Base-by-base conservation (phyloP, 2,797 vertebrate species). In the Acrossocheilus fasciatus region DNA sequence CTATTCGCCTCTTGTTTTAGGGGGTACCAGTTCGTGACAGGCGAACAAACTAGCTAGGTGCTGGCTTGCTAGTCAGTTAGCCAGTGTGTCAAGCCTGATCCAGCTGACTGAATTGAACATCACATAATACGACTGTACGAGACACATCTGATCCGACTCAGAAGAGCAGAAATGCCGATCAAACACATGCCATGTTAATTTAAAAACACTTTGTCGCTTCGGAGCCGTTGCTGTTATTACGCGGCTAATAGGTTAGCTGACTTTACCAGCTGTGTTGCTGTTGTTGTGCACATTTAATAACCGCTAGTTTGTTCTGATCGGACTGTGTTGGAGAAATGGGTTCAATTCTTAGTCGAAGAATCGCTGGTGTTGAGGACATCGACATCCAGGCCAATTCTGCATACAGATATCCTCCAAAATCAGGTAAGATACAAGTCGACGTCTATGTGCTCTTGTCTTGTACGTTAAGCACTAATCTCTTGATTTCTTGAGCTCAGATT, bases 351-450 rank as follows among this genome's bases (percentile, higher is more conserved):
- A 98, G 98, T 88, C 96, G 98, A 89, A 96, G 98, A 88, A 99
- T 98, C 91, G 98, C 97, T 89, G 98, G 98, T 54, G 98, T 99
- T 80, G 98, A 99, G 93, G 98, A 99, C 90, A 98, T 99, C 89
- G 98, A 99, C 89, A 99, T 99, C 91, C 98, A 99, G 94, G 98
- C 98, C 6, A 99, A 99, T 90, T 99, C 98, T 79, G 98, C 98
- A 66, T 99, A 99, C 90, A 96, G 98, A 91, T 99, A 98, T 87
- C 98, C 98, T 5, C 98, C 98, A 0, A 99, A 99, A 95, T 98
- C 98, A 50, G 98, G 98, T 99, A 92, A 95, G 96, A 77, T 15
- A 4, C 4, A 81, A 81, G 41, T 5, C n/a, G 62, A 11, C 10
- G 6, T 36, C 69, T 9, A n/a, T 36, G 26, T 69, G 45, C 41